Evolutionary conservation across 2,113 vertebrate genomes (phyloP).

Genomic region (Lampris megalopsis): DNA sequence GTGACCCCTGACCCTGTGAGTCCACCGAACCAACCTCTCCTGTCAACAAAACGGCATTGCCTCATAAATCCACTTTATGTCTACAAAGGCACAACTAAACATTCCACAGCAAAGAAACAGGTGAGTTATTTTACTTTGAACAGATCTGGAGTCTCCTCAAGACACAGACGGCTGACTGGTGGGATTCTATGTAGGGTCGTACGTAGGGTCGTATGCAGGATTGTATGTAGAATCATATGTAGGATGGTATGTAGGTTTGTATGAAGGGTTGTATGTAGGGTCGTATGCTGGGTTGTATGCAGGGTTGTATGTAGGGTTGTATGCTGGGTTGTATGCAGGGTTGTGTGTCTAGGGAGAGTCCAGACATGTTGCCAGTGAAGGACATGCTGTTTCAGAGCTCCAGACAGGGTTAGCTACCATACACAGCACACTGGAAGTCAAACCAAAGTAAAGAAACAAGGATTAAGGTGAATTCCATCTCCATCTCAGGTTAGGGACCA

Average conservation of each 20-base stretch:
- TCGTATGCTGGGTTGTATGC: too few relatives aligned
- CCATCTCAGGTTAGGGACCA: constrained; percentile 16
- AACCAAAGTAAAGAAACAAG: constrained; percentile 67
- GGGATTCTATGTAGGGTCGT: too few relatives aligned
- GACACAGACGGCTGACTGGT: constrained; percentile 4
- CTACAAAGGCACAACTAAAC: neutral
- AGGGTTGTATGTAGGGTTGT: too few relatives aligned
- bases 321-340: too few relatives aligned
- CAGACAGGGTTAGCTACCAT: constrained; percentile 57
- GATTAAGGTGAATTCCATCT: constrained; percentile 73
- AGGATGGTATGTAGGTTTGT: too few relatives aligned
- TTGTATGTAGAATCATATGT: too few relatives aligned
- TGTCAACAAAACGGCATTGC: constrained; percentile 56
- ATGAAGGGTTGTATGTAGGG: too few relatives aligned
- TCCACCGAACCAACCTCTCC: constrained; percentile 86
- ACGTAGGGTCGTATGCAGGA: too few relatives aligned
- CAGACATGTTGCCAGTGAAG: constrained; percentile 37
- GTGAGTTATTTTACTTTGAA: constrained; percentile 15
- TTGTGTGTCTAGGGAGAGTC: neutral
- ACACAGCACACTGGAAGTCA: constrained; percentile 61
- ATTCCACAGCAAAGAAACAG: constrained; percentile 20
- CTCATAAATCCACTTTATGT: constrained; percentile 16
- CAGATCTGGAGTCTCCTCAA: constrained; percentile 55
- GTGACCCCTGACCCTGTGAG: constrained; percentile 83
- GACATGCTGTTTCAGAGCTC: constrained; percentile 57